phyloP scores from a whole-genome alignment of 37 sponge, comb jelly and placozoan species.

The Chondrilla cf. caribensis region DNA sequence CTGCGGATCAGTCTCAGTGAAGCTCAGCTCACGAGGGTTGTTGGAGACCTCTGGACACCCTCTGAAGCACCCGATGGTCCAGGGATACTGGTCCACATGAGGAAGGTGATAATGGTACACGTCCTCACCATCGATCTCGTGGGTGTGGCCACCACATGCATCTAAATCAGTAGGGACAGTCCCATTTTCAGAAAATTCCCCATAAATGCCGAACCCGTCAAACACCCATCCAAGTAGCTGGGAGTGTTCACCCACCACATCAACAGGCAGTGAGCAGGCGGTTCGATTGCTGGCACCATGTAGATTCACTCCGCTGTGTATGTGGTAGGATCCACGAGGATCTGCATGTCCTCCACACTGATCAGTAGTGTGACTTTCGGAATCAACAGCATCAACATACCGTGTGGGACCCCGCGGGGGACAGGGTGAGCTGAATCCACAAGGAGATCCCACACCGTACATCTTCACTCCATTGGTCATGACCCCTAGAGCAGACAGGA shows the following conservation, averaged over 20 bases:
- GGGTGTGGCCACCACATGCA: conserved; percentile 66
- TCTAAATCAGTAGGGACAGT: conserved; percentile 56
- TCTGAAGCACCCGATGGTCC: conserved; percentile 74
- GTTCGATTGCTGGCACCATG: background rate
- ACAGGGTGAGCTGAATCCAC: conserved; percentile 61
- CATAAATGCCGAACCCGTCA: conserved; percentile 71
- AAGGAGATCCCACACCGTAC: conserved; percentile 71
- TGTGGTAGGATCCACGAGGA: conserved; percentile 47
- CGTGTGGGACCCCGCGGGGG: conserved; percentile 48
- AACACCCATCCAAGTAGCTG: conserved; percentile 64
- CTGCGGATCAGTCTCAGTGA: too few species aligned
- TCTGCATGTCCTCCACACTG: conserved; percentile 61
- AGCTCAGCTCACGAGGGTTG: conserved; percentile 30
- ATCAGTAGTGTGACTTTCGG: conserved; percentile 70
- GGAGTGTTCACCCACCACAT: conserved; percentile 53
- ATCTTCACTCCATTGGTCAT: conserved; percentile 54
- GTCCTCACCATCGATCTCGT: conserved; percentile 46
- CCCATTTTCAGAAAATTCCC: conserved; percentile 49
- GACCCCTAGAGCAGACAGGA: conserved; percentile 59
- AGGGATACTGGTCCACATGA: conserved; percentile 49
- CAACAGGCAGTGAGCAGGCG: conserved; percentile 43
- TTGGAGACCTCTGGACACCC: conserved; percentile 62
- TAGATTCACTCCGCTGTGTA: conserved; percentile 47
- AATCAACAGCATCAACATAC: conserved; percentile 70
- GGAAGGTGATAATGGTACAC: conserved; percentile 71